Evolutionary conservation across 1,140 invertebrate genomes (phyloP), one percentile per base, ranked within the genome.

Genomic region (Bombus polaris): DNA sequence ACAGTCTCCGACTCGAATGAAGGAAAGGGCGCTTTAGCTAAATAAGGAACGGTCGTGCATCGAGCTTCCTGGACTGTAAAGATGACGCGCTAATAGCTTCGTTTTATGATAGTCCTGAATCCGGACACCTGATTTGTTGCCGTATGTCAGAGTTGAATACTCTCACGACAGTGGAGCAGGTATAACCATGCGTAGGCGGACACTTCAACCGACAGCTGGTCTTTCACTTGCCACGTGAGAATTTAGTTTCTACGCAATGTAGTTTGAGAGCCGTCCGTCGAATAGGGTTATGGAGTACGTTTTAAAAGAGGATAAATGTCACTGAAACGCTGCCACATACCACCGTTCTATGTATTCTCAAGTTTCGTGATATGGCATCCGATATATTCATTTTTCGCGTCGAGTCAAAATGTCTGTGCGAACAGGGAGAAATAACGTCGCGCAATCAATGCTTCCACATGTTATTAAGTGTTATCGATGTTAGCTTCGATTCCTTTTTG

Each of bases 181-280:
- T 90, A 90, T 88, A 79, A 90, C n/a, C 44, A 57, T 65, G 83
- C 83, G 89, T 90, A 81, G 89, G 89, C 88, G 89, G 86, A 87
- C 89, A 89, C 77, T 76, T 80, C 62, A 80, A 81, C 78, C 88
- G 85, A 87, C 85, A 83, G 86, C 82, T 85, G 82, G 81, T 90
- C 82, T 74, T 75, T 84, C 74, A 82, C 82, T 83, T 66, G 62
- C 76, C 86, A 90, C 83, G 88, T 90, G 89, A 90, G 88, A 90
- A 90, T 90, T 88, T 78, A 78, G 37, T 87, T 77, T 87, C 76
- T 79, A 76, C 85, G 84, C 87, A 89, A 83, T 79, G 74, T 62
- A 70, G 68, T 86, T 88, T 72, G 66, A 89, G 79, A 79, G 44
- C 53, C 80, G 75, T 86, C 65, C 79, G 37, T 28, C 59, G 59